Evolutionary conservation across 1,140 invertebrate genomes (phyloP).

Genomic region (Drosophila micromelanica): DNA sequence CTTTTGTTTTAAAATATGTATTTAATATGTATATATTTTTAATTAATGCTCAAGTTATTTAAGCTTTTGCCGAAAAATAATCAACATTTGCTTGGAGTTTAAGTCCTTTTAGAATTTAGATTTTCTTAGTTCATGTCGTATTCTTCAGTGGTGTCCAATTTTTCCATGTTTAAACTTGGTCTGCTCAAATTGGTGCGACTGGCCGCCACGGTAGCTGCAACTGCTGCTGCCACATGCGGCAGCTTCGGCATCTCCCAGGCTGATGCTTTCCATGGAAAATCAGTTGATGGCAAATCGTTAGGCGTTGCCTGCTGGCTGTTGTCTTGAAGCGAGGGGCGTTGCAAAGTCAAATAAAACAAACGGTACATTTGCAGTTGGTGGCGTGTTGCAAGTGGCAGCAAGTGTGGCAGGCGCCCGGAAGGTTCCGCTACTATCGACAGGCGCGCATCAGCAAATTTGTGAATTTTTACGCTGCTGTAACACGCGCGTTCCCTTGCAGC

Average conservation of each 20-base stretch:
- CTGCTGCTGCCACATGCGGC: slow-evolving; percentile 1
- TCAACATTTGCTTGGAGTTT: too few species aligned
- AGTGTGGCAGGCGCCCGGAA: slow-evolving; percentile 21
- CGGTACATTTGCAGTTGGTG: slow-evolving; percentile 59
- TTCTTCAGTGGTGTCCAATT: neutral
- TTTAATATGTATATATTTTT: too few species aligned
- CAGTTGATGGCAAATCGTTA: slow-evolving; percentile 68
- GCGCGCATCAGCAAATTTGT: slow-evolving; percentile 71
- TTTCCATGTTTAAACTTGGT: neutral
- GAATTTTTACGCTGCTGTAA: slow-evolving; percentile 73
- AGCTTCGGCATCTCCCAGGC: neutral
- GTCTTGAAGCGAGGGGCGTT: slow-evolving; percentile 45
- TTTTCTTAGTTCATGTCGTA: neutral
- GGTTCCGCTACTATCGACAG: slow-evolving; percentile 52
- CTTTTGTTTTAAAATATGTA: too few species aligned
- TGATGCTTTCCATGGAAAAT: slow-evolving; percentile 49
- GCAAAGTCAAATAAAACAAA: slow-evolving; percentile 71
- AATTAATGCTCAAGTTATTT: too few species aligned
- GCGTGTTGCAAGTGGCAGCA: slow-evolving; percentile 14
- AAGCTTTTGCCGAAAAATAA: too few species aligned
- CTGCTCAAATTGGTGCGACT: neutral
- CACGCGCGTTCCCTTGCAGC: slow-evolving; percentile 41
- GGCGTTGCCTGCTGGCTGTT: slow-evolving; percentile 6
- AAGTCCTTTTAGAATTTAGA: too few species aligned
- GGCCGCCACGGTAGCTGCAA: slow-evolving; percentile 16